Evolutionary conservation across 2,113 vertebrate genomes (phyloP), one percentile per base, ranked within the genome.

Genomic region (Passer montanus): DNA sequence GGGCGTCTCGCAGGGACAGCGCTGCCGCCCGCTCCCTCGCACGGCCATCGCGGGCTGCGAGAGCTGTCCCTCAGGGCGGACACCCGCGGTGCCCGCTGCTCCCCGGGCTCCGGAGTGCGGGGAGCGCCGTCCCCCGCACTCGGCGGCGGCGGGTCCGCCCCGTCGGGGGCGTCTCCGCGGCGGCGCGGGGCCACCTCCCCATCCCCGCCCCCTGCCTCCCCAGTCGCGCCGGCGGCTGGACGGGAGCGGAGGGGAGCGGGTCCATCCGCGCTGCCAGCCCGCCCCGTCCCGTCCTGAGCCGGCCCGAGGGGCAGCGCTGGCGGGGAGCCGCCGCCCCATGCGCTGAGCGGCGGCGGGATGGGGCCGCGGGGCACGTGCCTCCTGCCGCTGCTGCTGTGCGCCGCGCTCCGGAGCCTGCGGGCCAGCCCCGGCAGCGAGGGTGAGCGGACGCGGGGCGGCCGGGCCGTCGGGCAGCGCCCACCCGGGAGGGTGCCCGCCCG

Each of bases 361-460:
- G 68, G 68, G 37, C 68, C 35, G 68, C 35, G 68, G 35, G 68
- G 35, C 35, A 70, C 95, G 35, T 97, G 97, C 80, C 95, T 80
- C 37, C 66, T 92, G 58, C 95, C 94, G 55, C 78, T 84, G 75
- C 88, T 95, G 37, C 94, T 97, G 50, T 96, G 97, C 82, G 96
- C 96, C 7, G 96, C 95, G 50, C 95, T 98, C 88, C 96, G 96
- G 93, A 97, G 97, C 67, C 95, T 97, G 78, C 87, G 96, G 86
- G 98, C 96, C 90, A 97, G 97, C 94, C 97, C 97, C 41, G 96
- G 97, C 91, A 98, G 93, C 59, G 96, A 98, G 98, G 98, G 98
- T 98, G 96, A 88, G 95, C 43, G 79, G 60, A 64, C 73, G 53
- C 47, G 62, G 86, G 53, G 52, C 58, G 24, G 30, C 50, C 20